Percentiles rank a stretch among this genome's conserved stretches.
Conservation (phyloP, 2,888 invertebrate genomes). For the Lymantria monacha region DNA sequence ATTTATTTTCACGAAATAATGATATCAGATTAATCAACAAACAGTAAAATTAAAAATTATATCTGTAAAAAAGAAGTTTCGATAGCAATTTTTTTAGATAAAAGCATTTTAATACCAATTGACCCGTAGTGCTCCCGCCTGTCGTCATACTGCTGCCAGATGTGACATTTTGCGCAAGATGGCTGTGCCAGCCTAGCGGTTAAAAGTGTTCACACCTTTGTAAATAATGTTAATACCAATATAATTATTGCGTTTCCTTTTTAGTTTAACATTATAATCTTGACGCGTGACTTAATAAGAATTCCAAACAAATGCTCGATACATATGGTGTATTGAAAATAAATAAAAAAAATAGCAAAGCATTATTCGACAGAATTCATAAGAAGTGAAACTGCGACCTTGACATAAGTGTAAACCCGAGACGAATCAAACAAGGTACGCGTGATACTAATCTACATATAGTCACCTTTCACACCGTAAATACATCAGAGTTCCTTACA, state of each 20-base stretch:
- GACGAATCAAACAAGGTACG: conserved; percentile 55
- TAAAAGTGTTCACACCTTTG: conserved; percentile 47
- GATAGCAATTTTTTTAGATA: no score
- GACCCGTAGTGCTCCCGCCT: no score
- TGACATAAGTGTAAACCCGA: conserved; percentile 62
- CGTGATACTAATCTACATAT: conserved; percentile 74
- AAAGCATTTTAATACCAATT: no score
- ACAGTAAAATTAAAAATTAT: no score
- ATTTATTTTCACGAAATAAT: no score
- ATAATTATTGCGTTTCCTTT: conserved; percentile 36
- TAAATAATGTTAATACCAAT: conserved; percentile 36
- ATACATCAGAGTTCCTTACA: conserved; percentile 55
- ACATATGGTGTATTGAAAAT: conserved; percentile 14
- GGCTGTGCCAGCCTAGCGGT: no score
- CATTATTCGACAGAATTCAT: conserved; percentile 55
- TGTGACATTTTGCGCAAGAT: no score
- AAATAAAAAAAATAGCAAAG: conserved; percentile 49
- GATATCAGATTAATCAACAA: no score
- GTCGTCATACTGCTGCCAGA: no score
- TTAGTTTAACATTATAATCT: conserved; percentile 25
- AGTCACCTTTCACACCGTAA: conserved; percentile 72
- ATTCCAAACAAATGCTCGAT: conserved; percentile 48
- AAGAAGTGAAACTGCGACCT: conserved; percentile 58
- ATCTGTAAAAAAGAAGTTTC: no score
- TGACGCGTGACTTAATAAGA: conserved; percentile 50